Evolutionary conservation across 2,113 vertebrate genomes (phyloP), one percentile per base, ranked within the genome.

Genomic region (Vulpes vulpes): DNA sequence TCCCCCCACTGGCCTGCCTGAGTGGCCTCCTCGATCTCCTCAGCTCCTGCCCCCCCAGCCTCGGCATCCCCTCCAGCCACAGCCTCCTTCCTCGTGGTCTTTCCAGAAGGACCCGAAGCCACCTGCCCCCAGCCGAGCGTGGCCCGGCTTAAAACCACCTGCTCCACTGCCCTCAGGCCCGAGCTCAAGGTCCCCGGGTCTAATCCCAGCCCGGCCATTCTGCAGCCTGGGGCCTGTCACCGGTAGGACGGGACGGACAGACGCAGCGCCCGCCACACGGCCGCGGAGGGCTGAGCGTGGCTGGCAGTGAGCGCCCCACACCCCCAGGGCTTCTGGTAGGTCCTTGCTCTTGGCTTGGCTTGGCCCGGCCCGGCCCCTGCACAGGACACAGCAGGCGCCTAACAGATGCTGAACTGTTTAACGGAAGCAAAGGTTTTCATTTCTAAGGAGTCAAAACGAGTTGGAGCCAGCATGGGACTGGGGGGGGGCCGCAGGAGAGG

Each of bases 401-500:
- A 49, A n/a, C 1, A 35, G 64, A 32, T 1, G 53, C 79, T 19
- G 1, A 59, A 5, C 0, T 19, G 85, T 55, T 64, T 55, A 55
- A 73, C 71, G 76, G 74, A 82, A 49, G 53, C 73, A 11, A 35
- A 83, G 25, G 73, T 22, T 27, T 55, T 81, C 0, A 11, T 89
- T 97, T 95, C 38, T 67, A 53, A 35, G 27, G 57, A 38, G 43
- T 0, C 81, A 74, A 78, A 64, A 90, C 67, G 83, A 71, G 57
- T 14, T n/a, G 35, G 60, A 59, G 78, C 73, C 60, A 10, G 20
- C 51, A 2, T 19, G 67, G 89, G 92, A 53, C 73, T 0, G 43
- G 43, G 43, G 5, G 5, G 43, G 11, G 94, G 81, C n/a, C n/a
- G 60, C 69, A 87, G 86, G 95, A 95, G 90, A 32, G n/a, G 74